These are phyloP conservation scores for Trematomus bernacchii DNA, from an alignment of 2,797 vertebrate genomes.

Conservation along the genomic window DNA sequence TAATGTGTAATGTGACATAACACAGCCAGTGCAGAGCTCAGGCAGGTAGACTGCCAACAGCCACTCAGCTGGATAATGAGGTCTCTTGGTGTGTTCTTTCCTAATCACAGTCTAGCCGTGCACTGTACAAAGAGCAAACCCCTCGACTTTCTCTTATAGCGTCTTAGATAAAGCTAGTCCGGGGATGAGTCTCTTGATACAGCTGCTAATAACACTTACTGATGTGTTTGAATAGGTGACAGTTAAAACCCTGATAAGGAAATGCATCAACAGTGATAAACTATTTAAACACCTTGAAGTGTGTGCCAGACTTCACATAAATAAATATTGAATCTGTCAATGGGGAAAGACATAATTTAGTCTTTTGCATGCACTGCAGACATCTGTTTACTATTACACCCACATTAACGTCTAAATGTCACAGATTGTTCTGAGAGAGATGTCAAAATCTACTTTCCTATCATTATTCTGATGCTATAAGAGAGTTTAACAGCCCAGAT, in stretches of 20 bases:
- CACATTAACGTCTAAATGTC: constrained; percentile 8
- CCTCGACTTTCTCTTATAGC: constrained; percentile 1
- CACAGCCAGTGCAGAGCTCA: constrained; percentile 11
- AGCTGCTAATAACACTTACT: constrained; percentile 11
- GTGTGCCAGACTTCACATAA: not conserved
- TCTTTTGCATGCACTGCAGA: constrained; percentile 6
- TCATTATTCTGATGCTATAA: constrained; percentile 14
- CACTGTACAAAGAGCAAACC: constrained; percentile 25
- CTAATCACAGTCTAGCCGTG: constrained; percentile 34
- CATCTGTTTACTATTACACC: not conserved
- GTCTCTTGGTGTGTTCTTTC: constrained; percentile 40
- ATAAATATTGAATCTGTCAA: not conserved
- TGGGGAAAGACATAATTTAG: not conserved
- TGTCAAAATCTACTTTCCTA: not conserved
- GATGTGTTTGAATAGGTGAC: constrained; percentile 7
- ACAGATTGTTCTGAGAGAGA: constrained; percentile 8
- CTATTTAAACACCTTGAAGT: not conserved
- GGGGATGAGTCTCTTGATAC: constrained; percentile 31
- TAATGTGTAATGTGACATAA: constrained; percentile 45
- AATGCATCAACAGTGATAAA: not conserved
- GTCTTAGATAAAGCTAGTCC: constrained; percentile 1
- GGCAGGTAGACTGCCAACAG: constrained; percentile 41
- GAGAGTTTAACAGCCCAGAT: constrained; percentile 16
- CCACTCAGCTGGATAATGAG: constrained; percentile 58
- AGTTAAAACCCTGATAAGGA: not conserved